phyloP scores from a whole-genome alignment of 2,797 vertebrate species.

The Danio jaintianensis region DNA sequence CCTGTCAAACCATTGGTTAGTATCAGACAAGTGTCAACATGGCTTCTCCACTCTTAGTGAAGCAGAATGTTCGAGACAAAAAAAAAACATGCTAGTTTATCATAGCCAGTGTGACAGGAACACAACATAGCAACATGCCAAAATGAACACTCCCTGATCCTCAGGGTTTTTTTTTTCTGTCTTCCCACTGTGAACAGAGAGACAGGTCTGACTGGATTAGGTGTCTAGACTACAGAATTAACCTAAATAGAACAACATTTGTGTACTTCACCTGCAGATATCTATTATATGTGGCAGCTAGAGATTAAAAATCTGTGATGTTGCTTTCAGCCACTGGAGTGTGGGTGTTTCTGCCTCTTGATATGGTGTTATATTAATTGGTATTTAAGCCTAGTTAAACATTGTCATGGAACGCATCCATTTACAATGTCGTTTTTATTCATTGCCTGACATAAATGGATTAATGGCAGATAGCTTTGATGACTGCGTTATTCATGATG shows the following conservation, averaged over 20 bases:
- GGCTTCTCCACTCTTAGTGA: conserved; percentile 41
- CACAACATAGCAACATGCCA: conserved; percentile 42
- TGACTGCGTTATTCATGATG: conserved; percentile 2
- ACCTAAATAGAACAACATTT: conserved; percentile 52
- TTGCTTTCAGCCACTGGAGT: conserved; percentile 13
- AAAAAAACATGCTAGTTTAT: conserved; percentile 37
- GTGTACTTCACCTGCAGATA: conserved; percentile 51
- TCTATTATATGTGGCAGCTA: conserved; percentile 47
- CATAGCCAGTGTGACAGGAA: conserved; percentile 48
- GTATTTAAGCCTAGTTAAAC: conserved; percentile 31
- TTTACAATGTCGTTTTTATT: conserved; percentile 26
- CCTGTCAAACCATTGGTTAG: conserved; percentile 41
- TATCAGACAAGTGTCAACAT: conserved; percentile 60
- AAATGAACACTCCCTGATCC: conserved; percentile 48
- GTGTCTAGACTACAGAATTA: conserved; percentile 62
- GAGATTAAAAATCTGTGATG: conserved; percentile 40
- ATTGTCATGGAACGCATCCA: conserved; percentile 6
- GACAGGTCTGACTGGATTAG: conserved; percentile 54
- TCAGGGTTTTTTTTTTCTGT: not conserved
- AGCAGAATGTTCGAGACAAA: conserved; percentile 34
- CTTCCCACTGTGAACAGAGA: conserved; percentile 38
- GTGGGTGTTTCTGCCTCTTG: conserved; percentile 11
- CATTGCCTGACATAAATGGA: conserved; percentile 24
- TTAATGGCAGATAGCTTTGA: conserved; percentile 8
- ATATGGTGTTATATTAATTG: conserved; percentile 31